Evolutionary conservation across 1,140 invertebrate species (phyloP), one percentile per base, ranked within the genome.

Genomic region (Pemphigus obesinymphae): DNA sequence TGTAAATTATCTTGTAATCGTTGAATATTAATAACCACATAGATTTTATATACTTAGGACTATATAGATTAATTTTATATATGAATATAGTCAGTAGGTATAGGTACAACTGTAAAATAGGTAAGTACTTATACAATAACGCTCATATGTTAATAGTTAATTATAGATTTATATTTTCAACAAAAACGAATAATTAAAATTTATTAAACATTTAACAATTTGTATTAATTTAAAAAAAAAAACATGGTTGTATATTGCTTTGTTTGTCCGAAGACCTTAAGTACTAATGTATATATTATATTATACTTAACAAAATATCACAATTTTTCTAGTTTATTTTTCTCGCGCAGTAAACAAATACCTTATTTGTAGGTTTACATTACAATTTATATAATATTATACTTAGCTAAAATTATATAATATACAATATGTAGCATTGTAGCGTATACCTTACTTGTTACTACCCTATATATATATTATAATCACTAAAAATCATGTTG

Each of bases 281-380:
- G 31, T 66, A n/a, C 29, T 61, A 37, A 34, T 34, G 7, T 34
- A 66, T 26, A 70, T 23, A 48, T 20, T 72, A 72, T 31, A n/a
- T 72, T 29, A 29, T 29, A 48, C 48, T 72, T 48, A 48, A 70
- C 11, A 72, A 31, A 48, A 72, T 72, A 72, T 72, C 70, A 72
- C 70, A 72, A 20, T 20, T 10, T 48, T 48, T 10, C 37, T 70
- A 43, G n/a, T n/a, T n/a, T 13, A 43, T 23, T 43, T 43, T 40
- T 40, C 17, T 23, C 13, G 15, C 15, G 2, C 11, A 70, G 37
- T 70, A 17, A 70, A 23, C n/a, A 23, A 40, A n/a, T n/a, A n/a
- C n/a, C n/a, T n/a, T n/a, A n/a, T n/a, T n/a, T n/a, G n/a, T n/a
- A n/a, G n/a, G n/a, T n/a, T n/a, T n/a, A n/a, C n/a, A n/a, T n/a